Evolutionary conservation across 2,888 invertebrate species (phyloP).

Genomic region (Drosophila kuntzei): DNA sequence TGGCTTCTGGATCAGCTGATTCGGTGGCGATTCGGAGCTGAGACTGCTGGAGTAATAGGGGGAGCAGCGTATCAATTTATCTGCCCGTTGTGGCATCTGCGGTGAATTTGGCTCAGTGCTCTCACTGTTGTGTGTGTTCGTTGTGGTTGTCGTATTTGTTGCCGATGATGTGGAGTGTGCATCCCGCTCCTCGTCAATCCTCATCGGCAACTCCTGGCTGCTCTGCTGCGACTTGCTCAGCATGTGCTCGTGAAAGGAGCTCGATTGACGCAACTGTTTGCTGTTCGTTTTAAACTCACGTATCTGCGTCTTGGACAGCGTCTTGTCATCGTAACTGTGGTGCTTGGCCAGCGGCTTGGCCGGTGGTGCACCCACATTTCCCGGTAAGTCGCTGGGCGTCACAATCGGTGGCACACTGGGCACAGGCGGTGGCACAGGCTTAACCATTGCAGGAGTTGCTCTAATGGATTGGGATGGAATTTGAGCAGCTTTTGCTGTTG

Average conservation of each 20-base stretch:
- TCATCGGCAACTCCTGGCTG: constrained; percentile 83
- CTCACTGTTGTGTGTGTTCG: constrained; percentile 87
- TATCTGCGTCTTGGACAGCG: constrained; percentile 88
- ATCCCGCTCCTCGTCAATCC: constrained; percentile 86
- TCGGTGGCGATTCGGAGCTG: constrained; percentile 91
- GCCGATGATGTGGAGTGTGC: constrained; percentile 83
- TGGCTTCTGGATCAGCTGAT: constrained; percentile 88
- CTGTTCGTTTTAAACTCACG: constrained; percentile 88
- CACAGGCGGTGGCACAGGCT: constrained; percentile 67
- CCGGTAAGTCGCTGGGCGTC: constrained; percentile 76
- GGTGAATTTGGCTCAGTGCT: constrained; percentile 84
- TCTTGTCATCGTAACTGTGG: constrained; percentile 89
- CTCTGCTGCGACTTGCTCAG: constrained; percentile 86
- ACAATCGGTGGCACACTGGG: constrained; percentile 85
- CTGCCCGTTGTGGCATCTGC: constrained; percentile 83
- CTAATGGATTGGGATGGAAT: constrained; percentile 17
- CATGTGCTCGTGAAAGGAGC: constrained; percentile 89
- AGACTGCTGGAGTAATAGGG: constrained; percentile 91
- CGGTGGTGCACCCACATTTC: constrained; percentile 84
- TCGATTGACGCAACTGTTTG: constrained; percentile 87
- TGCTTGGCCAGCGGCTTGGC: constrained; percentile 88
- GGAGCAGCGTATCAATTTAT: constrained; percentile 89
- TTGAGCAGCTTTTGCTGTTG: constrained; percentile 45
- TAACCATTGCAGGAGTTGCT: neutral
- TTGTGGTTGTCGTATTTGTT: constrained; percentile 84